A percentile compares a stretch with the other conserved stretches of the same genome.
These are phyloP conservation scores for Apamea sordens DNA, from an alignment of 2,888 invertebrate genomes.

Conservation along the genomic window DNA sequence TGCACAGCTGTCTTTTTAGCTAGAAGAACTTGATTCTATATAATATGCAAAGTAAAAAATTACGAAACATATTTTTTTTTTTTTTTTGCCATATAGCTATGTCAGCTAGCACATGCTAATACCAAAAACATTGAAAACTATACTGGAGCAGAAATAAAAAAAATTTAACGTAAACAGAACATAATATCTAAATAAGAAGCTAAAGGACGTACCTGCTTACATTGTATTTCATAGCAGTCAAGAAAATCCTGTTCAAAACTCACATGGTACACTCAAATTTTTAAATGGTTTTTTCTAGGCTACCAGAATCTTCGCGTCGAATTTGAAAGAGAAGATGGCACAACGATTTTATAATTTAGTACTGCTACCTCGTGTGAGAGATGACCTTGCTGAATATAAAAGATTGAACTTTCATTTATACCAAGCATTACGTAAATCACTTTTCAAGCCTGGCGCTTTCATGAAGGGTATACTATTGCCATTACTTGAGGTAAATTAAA, in stretches of 20 bases:
- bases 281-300: constrained; percentile 87
- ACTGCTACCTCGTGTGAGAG: constrained; percentile 97
- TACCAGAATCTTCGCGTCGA: constrained; percentile 98
- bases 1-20: no score
- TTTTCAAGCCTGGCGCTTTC: constrained; percentile 99
- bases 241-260: neutral
- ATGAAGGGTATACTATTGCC: constrained; percentile 97
- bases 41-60: no score
- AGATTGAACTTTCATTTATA: constrained; percentile 98
- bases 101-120: neutral
- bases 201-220: neutral
- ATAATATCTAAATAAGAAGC: neutral
- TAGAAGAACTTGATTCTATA: no score
- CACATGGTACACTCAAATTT: neutral
- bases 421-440: constrained; percentile 96
- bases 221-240: neutral
- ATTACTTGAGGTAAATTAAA: constrained; percentile 90
- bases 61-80: no score
- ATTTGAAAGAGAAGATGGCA: constrained; percentile 98
- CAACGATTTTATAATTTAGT: constrained; percentile 98
- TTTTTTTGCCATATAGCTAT: neutral
- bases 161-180: neutral
- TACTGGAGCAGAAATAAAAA: neutral
- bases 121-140: neutral
- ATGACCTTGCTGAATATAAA: constrained; percentile 98